Conservation (phyloP, 2,888 invertebrate species). For the Magallana nippona region DNA sequence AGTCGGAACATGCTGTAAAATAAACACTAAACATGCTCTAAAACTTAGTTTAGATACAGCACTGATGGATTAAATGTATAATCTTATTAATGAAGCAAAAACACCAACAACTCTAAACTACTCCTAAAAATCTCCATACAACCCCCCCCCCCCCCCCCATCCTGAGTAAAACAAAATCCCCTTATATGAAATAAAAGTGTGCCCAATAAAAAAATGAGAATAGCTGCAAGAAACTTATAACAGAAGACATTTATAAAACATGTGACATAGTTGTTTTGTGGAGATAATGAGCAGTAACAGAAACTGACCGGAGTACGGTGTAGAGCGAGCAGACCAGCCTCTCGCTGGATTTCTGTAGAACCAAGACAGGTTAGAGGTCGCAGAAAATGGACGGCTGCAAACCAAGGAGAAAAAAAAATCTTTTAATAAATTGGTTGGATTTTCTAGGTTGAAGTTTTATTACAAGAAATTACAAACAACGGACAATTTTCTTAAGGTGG, state of each 20-base stretch:
- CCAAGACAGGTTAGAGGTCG: constrained; percentile 49
- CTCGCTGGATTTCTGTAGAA: constrained; percentile 41
- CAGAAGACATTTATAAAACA: no score
- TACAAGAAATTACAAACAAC: neutral
- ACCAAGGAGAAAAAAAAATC: neutral
- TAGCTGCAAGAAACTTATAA: no score
- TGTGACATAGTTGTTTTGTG: no score
- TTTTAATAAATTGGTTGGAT: neutral
- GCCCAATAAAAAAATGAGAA: no score
- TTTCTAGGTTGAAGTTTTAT: neutral
- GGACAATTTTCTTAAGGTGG: no score
- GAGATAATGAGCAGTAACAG: no score
- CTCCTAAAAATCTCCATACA: no score
- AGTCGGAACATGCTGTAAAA: constrained; percentile 24
- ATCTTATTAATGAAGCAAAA: neutral
- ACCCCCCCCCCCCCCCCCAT: no score
- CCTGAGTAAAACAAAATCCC: no score
- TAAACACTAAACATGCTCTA: constrained; percentile 1
- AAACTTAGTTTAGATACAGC: neutral
- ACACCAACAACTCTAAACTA: no score
- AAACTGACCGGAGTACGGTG: constrained; percentile 34
- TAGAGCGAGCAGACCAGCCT: constrained; percentile 48
- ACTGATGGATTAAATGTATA: neutral
- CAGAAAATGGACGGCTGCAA: constrained; percentile 47
- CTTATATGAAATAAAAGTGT: no score